These are phyloP conservation scores for Caenorhabditis panamensis DNA, from an alignment of 2,888 invertebrate genomes.

Conservation along the genomic window DNA sequence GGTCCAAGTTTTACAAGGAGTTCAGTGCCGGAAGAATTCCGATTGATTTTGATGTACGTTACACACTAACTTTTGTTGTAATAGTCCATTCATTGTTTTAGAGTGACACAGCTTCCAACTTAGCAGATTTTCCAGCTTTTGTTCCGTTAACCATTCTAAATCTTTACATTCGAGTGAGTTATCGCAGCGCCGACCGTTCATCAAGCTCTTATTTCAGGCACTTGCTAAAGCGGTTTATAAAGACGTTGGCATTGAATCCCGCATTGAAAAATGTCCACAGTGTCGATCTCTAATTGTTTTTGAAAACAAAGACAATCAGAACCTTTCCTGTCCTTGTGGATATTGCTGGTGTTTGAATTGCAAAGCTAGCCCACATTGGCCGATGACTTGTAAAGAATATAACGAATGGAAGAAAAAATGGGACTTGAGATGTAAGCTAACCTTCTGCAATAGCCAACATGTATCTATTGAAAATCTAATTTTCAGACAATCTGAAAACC, in stretches of 20 bases:
- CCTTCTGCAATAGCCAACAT: too few relatives aligned
- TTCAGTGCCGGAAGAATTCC: constrained; percentile 26
- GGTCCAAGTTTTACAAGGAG: constrained; percentile 18
- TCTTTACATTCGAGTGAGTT: constrained; percentile 31
- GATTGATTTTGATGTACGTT: constrained; percentile 8
- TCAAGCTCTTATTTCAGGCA: too few relatives aligned
- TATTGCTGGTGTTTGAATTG: constrained; percentile 31
- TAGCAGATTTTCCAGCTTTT: constrained; percentile 28
- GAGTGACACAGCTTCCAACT: constrained; percentile 25
- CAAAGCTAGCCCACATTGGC: constrained; percentile 26
- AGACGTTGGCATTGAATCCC: constrained; percentile 15
- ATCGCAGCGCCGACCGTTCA: neutral
- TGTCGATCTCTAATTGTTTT: constrained; percentile 18
- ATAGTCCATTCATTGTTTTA: neutral
- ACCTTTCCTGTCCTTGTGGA: constrained; percentile 29
- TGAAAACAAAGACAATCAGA: neutral
- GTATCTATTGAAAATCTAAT: neutral
- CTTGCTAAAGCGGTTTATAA: constrained; percentile 24
- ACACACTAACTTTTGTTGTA: neutral
- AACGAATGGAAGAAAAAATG: constrained; percentile 34
- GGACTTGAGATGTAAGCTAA: constrained; percentile 28
- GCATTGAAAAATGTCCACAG: constrained; percentile 15
- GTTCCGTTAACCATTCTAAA: constrained; percentile 27
- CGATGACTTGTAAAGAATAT: too few relatives aligned
- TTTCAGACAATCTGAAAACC: neutral